Conservation (phyloP, 1,140 invertebrate species). For the Manduca sexta region DNA sequence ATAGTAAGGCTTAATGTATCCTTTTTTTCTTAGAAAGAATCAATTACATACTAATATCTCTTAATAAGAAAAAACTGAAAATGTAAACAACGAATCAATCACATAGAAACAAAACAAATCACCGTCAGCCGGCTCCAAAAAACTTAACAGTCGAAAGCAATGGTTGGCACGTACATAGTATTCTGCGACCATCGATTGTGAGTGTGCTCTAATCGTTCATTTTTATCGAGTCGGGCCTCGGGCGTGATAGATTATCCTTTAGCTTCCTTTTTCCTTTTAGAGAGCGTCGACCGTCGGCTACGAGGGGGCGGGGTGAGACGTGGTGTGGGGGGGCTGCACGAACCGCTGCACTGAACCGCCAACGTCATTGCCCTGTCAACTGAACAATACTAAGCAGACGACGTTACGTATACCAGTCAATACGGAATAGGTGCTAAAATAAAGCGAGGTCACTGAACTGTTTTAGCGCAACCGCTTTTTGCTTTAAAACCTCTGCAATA, state of each 20-base stretch:
- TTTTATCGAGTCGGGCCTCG: slow-evolving; percentile 66
- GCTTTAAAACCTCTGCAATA: background rate
- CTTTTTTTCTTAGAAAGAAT: too few species aligned
- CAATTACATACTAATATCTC: too few species aligned
- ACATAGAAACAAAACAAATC: too few species aligned
- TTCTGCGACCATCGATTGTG: slow-evolving; percentile 40
- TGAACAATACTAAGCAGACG: slow-evolving; percentile 68
- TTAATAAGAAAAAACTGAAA: too few species aligned
- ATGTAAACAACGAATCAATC: too few species aligned
- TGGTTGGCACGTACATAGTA: background rate
- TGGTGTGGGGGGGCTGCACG: slow-evolving; percentile 29
- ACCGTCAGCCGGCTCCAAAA: too few species aligned
- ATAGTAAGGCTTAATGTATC: too few species aligned
- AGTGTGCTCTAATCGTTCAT: slow-evolving; percentile 60
- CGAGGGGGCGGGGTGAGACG: slow-evolving; percentile 27
- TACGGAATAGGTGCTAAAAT: slow-evolving; percentile 54
- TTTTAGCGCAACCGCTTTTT: background rate
- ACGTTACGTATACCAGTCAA: slow-evolving; percentile 51
- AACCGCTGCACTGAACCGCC: slow-evolving; percentile 42
- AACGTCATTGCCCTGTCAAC: slow-evolving; percentile 70
- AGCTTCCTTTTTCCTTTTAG: slow-evolving; percentile 67
- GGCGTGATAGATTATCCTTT: slow-evolving; percentile 70
- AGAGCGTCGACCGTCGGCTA: slow-evolving; percentile 65
- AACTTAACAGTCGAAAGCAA: too few species aligned
- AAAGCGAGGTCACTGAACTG: slow-evolving; percentile 41